phyloP scores from a whole-genome alignment of 1,140 invertebrate species.

The Aporrectodea caliginosa region DNA sequence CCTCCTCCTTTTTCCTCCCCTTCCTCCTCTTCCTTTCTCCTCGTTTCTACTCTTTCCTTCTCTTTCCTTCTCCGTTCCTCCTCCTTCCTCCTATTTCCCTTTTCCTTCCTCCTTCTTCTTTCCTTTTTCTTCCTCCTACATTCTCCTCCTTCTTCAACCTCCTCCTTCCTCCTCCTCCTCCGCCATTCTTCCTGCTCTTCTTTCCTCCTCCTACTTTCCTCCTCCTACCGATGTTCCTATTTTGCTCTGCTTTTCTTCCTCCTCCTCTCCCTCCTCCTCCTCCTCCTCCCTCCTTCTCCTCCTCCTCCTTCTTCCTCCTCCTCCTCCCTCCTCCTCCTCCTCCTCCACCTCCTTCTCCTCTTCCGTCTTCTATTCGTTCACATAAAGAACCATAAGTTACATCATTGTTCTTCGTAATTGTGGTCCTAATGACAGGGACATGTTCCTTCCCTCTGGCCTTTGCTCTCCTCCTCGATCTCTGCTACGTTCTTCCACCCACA shows the following conservation, averaged over 20 bases:
- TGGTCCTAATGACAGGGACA: neutral
- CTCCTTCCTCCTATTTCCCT: neutral
- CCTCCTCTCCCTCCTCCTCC: conserved; percentile 3
- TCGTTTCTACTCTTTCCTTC: conserved; percentile 4
- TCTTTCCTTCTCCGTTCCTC: no score
- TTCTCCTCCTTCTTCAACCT: neutral
- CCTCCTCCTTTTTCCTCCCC: neutral
- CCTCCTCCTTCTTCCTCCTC: neutral
- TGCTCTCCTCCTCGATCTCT: neutral
- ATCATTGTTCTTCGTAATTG: neutral
- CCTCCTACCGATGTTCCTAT: neutral
- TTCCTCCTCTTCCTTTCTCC: neutral
- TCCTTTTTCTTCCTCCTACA: neutral
- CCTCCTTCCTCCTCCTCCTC: neutral
- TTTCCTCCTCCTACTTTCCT: no score
- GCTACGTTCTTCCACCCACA: neutral
- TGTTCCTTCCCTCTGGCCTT: neutral
- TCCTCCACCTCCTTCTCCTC: neutral
- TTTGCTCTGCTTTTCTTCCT: neutral
- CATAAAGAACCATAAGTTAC: neutral
- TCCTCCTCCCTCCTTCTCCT: neutral
- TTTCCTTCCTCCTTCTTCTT: neutral
- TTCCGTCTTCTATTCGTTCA: neutral
- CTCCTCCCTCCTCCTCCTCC: neutral
- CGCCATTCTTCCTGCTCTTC: neutral